Evolutionary conservation across 2,888 invertebrate species (phyloP), one percentile per base, ranked within the genome.

Genomic region (Polydesmus complanatus): DNA sequence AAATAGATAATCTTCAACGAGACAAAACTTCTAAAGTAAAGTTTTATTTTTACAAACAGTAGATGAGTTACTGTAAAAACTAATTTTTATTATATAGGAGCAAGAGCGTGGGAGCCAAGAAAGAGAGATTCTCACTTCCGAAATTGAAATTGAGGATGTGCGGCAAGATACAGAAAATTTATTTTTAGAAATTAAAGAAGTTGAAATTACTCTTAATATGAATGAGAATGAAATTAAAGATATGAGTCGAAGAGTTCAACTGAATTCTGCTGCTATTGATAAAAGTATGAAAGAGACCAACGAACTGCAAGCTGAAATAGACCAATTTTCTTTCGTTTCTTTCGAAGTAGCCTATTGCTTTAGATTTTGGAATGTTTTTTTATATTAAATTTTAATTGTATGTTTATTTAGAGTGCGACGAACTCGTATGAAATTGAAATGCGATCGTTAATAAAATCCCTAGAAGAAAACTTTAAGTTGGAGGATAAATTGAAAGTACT

Each of bases 171-270:
- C 14, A 37, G 14, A 5, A 8, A 5, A 37, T 8, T 8, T 37
- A 14, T 5, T 8, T 37, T 8, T 8, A 5, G 37, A 37, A 37
- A 37, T 37, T 37, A 37, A 37, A 14, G 14, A 14, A 25, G 11
- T 25, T 26, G 23, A 51, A 26, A n/a, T 22, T 51, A 3, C 21
- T 8, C 19, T 58, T 25, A 19, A 18, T 50, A 21, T n/a, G 19
- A 58, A 58, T 11, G 58, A 58, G 27, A 1, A 58, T 27, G 58
- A 58, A 23, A 25, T 58, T 25, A 51, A 58, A 58, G 51, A 58
- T n/a, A 58, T 21, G 19, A 48, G 51, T 51, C 19, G 14, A 14
- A 51, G 19, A 18, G 19, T 51, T 3, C 37, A 51, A 27, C 27
- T 51, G 48, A 25, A 21, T 14, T 1, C 51, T 18, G 51, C 26